A percentile compares a stretch with the other conserved stretches of the same genome.
Evolutionary conservation across 2,888 invertebrate species (phyloP).

Genomic region (Torymus auratus): DNA sequence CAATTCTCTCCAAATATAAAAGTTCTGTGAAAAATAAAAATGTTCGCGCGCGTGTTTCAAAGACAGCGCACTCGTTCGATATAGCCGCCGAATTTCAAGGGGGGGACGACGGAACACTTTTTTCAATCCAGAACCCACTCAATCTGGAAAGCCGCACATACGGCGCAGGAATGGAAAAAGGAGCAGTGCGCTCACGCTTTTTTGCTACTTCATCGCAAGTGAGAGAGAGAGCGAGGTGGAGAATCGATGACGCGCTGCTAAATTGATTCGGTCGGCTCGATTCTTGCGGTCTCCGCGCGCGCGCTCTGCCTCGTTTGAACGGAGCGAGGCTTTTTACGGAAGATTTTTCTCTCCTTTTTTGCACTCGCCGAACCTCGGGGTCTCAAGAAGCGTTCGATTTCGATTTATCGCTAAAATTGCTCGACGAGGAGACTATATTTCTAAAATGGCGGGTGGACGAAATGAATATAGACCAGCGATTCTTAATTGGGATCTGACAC

Average conservation of each 20-base stretch:
- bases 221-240: slow-evolving; percentile 21
- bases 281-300: slow-evolving; percentile 31
- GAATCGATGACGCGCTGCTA: slow-evolving; percentile 49
- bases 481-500: too few relatives aligned
- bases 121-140: background rate
- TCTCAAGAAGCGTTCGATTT: slow-evolving; percentile 7
- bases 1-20: too few relatives aligned
- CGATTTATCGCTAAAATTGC: too few relatives aligned
- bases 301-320: slow-evolving; percentile 26
- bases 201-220: slow-evolving; percentile 47
- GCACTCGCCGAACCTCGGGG: too few relatives aligned
- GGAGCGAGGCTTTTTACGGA: slow-evolving; percentile 21
- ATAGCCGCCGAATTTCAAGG: too few relatives aligned
- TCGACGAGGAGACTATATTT: too few relatives aligned
- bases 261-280: slow-evolving; percentile 46
- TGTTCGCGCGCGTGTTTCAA: too few relatives aligned
- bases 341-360: slow-evolving; percentile 1
- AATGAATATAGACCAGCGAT: too few relatives aligned
- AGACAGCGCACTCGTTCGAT: too few relatives aligned
- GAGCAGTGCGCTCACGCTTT: slow-evolving; percentile 14
- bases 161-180: slow-evolving; percentile 12
- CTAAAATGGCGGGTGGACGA: background rate
- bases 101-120: too few relatives aligned
- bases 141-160: slow-evolving; percentile 1
- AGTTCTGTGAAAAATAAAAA: too few relatives aligned